Percentiles rank a stretch among this genome's conserved stretches.
Evolutionary conservation across 2,888 invertebrate genomes (phyloP).

Genomic region (Epinotia demarniana): DNA sequence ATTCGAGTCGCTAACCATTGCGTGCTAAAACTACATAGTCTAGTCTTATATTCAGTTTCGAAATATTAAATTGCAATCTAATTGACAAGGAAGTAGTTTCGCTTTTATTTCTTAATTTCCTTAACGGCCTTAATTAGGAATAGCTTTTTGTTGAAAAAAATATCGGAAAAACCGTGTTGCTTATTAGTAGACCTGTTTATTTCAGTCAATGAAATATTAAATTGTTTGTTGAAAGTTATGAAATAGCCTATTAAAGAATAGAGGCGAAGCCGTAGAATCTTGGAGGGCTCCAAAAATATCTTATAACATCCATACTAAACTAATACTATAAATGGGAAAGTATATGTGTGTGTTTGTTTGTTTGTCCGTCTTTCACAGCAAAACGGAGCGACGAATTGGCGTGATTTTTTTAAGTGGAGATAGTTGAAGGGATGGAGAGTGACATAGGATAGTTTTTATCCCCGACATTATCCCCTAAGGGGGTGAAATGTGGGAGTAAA

Average conservation of each 20-base stretch:
- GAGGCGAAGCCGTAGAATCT: background rate
- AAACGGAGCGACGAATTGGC: too few relatives aligned
- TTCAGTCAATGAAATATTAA: background rate
- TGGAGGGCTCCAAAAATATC: too few relatives aligned
- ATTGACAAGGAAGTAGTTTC: conserved; percentile 21
- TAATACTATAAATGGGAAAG: too few relatives aligned
- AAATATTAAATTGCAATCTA: conserved; percentile 22
- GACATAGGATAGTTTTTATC: too few relatives aligned
- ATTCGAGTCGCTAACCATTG: background rate
- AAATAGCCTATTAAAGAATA: background rate
- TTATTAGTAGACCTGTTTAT: background rate
- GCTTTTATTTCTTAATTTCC: conserved; percentile 22
- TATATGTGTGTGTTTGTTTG: too few relatives aligned
- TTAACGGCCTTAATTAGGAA: background rate
- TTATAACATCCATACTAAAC: too few relatives aligned
- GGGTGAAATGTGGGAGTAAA: too few relatives aligned
- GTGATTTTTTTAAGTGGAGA: too few relatives aligned
- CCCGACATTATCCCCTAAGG: too few relatives aligned
- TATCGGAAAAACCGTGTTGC: background rate
- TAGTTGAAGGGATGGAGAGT: too few relatives aligned
- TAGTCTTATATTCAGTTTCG: conserved; percentile 18
- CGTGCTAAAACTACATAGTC: conserved; percentile 15
- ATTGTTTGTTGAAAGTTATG: background rate
- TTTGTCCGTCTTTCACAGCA: too few relatives aligned
- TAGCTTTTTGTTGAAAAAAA: background rate